Conservation (phyloP, 2,113 vertebrate genomes). For the Synodontis membranacea region DNA sequence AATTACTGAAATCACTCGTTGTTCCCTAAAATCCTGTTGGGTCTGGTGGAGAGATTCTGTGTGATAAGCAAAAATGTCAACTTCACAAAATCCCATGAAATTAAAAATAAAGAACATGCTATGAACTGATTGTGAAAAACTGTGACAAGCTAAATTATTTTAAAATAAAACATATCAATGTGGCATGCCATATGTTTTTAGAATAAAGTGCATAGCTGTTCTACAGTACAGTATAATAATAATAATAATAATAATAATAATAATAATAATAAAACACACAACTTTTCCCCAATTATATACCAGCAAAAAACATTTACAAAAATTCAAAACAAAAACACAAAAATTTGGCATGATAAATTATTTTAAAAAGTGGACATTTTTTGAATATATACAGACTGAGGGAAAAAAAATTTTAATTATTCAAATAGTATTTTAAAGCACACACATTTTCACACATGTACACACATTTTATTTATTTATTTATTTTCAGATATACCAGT, state of each 20-base stretch:
- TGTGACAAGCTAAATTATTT: no score
- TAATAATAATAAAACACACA: background rate
- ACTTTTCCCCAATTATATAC: background rate
- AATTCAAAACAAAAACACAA: background rate
- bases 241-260: no score
- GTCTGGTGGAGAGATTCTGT: conserved; percentile 69
- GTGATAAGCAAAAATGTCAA: conserved; percentile 75
- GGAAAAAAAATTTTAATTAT: background rate
- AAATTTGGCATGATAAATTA: background rate
- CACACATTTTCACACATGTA: no score
- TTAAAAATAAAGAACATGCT: conserved; percentile 49
- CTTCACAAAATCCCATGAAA: conserved; percentile 62
- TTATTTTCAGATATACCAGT: no score
- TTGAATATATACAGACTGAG: background rate
- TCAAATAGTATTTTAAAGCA: no score
- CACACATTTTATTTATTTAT: no score
- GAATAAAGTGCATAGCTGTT: no score
- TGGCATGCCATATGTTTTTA: no score
- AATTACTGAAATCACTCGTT: conserved; percentile 81
- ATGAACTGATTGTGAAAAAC: background rate
- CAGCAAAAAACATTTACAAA: background rate
- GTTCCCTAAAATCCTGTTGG: conserved; percentile 71
- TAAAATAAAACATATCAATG: background rate
- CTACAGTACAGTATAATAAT: no score
- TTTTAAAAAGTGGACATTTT: background rate